phyloP scores from a whole-genome alignment of 2,113 vertebrate species.

The Podocnemis expansa region DNA sequence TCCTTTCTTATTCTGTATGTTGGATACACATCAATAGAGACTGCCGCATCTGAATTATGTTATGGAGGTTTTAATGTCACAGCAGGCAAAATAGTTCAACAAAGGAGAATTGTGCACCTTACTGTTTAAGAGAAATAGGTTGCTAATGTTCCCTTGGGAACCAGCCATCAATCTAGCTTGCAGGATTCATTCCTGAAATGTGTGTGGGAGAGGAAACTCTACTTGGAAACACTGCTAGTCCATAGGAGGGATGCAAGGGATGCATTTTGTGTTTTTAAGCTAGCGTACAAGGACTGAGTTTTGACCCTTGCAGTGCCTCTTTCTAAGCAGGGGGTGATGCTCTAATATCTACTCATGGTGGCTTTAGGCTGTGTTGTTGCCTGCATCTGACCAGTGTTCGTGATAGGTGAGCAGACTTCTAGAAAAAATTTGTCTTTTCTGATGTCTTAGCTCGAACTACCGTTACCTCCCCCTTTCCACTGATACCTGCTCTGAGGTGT shows the following conservation, averaged over 20 bases:
- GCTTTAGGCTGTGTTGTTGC: not conserved
- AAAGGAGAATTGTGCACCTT: conserved; percentile 40
- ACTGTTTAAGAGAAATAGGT: conserved; percentile 62
- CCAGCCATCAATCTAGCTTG: not conserved
- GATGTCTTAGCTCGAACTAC: not conserved
- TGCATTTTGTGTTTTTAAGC: not conserved
- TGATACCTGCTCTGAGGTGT: conserved; percentile 15
- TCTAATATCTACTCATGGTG: not conserved
- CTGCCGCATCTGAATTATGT: conserved; percentile 27
- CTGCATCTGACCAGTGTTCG: not conserved
- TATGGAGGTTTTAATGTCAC: conserved; percentile 45
- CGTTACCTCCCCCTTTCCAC: not conserved
- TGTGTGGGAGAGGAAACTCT: conserved; percentile 21
- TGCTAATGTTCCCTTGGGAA: conserved; percentile 69
- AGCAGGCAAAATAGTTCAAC: conserved; percentile 49
- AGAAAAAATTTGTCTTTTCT: not conserved
- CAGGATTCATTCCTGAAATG: conserved; percentile 45
- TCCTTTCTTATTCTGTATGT: conserved; percentile 30
- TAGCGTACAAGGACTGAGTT: not conserved
- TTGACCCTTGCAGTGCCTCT: not conserved
- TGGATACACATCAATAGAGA: not conserved
- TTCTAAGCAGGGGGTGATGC: rapidly evolving
- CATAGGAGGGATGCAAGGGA: not conserved
- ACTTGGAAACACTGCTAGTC: not conserved
- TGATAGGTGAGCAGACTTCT: rapidly evolving